Conservation (phyloP, 2,113 vertebrate genomes). For the Ornithorhynchus anatinus region DNA sequence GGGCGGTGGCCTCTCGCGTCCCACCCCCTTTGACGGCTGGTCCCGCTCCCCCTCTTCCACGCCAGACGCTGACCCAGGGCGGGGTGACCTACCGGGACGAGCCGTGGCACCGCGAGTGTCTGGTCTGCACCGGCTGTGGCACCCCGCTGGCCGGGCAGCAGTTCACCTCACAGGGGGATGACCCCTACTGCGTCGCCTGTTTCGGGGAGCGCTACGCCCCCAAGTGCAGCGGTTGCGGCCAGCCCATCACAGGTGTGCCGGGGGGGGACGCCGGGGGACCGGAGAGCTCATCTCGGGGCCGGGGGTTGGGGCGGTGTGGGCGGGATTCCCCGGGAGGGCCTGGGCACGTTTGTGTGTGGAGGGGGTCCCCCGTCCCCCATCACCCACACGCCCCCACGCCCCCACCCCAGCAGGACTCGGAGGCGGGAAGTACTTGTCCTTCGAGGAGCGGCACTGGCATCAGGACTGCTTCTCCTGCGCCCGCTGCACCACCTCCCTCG, state of each 20-base stretch:
- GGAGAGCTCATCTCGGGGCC: too few relatives aligned
- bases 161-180: constrained; percentile 96
- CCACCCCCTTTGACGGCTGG: too few relatives aligned
- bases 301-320: too few relatives aligned
- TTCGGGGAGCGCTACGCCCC: constrained; percentile 96
- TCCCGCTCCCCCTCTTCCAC: background rate
- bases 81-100: constrained; percentile 97
- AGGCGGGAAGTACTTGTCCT: constrained; percentile 96
- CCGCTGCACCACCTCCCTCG: constrained; percentile 88
- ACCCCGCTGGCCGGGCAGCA: constrained; percentile 94
- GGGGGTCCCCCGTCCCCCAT: constrained; percentile 11
- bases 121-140: constrained; percentile 93
- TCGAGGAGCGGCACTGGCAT: constrained; percentile 98
- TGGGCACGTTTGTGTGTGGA: too few relatives aligned
- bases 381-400: background rate
- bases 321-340: too few relatives aligned
- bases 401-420: constrained; percentile 81
- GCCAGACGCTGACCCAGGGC: constrained; percentile 92
- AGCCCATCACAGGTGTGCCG: constrained; percentile 92
- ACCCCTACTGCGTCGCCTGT: constrained; percentile 93
- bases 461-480: constrained; percentile 95
- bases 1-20: too few relatives aligned
- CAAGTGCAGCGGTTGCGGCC: constrained; percentile 92
- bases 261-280: too few relatives aligned
- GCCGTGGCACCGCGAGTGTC: constrained; percentile 98